Base-by-base conservation (phyloP, 2,888 invertebrate species). In the Artemia sinica region DNA sequence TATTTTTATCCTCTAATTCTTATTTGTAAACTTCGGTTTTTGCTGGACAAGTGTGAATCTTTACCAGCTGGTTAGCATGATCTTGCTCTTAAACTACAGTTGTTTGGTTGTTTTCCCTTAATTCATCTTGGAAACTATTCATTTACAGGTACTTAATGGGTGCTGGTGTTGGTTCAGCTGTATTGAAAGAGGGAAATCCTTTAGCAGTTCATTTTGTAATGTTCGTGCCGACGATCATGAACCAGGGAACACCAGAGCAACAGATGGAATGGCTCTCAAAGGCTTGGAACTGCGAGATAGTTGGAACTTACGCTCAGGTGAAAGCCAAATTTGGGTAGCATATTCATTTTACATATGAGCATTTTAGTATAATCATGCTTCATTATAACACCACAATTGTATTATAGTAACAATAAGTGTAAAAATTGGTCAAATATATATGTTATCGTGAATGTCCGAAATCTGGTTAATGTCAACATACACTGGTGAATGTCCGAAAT, bases 301-400 rank as follows among this genome's bases (percentile, higher is more conserved):
- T 95, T 73, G 94, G 95, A 69, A 93, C 94, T 28, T 96, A 96
- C 77, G 95, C 94, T 52, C 95, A 88, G 83, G 87, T 87, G 28
- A 28, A 28, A 28, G 4, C 4, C 28, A 28, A 28, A 28, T 28
- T 28, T 4, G 28, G n/a, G n/a, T 11, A 14, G 66, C 14, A 66
- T 8, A 4, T 28, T 4, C 28, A 28, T 28, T 28, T 28, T 28
- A 28, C 1, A 28, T 28, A 28, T 28, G 28, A 28, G 1, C 28
- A 4, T 4, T 28, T 28, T 28, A 4, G 28, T 28, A 28, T 28
- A 28, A 28, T 28, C 28, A 28, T 28, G 28, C 28, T 1, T 1
- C 28, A 28, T 28, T 28, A 28, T 14, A 41, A 66, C 14, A 1
- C 58, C 2, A 52, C 13, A 52, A 52, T 3, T 52, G 2, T 28